These are phyloP conservation scores for Schizopygopsis malacanthus DNA, from an alignment of 2,797 vertebrate species.

Conservation along the genomic window DNA sequence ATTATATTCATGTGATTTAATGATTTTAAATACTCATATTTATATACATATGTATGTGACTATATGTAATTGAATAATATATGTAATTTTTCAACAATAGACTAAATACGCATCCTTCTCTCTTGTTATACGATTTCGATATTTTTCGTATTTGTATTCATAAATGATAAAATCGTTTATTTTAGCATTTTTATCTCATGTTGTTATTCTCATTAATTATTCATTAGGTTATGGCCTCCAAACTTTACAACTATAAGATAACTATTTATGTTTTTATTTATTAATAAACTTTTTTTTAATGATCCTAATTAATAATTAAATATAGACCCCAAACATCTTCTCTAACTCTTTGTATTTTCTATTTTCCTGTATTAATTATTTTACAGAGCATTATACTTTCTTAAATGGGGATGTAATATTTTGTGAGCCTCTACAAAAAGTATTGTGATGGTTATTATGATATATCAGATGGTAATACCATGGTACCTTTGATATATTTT, in stretches of 20 bases:
- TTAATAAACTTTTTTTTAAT: background rate
- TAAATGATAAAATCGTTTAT: background rate
- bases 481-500: background rate
- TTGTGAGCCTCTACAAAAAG: background rate
- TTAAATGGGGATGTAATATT: background rate
- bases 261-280: background rate
- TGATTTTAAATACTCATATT: background rate
- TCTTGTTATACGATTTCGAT: background rate
- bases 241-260: background rate
- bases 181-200: background rate
- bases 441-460: background rate
- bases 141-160: background rate
- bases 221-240: background rate
- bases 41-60: background rate
- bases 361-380: background rate
- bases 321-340: background rate
- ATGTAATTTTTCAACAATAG: background rate
- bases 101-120: background rate
- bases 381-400: background rate
- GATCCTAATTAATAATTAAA: conserved; percentile 22
- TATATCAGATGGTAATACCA: background rate
- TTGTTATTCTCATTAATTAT: background rate
- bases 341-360: background rate
- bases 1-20: background rate
- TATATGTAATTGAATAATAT: background rate